Evolutionary conservation across 2,888 invertebrate species (phyloP).

Genomic region (Agrilus biguttatus): DNA sequence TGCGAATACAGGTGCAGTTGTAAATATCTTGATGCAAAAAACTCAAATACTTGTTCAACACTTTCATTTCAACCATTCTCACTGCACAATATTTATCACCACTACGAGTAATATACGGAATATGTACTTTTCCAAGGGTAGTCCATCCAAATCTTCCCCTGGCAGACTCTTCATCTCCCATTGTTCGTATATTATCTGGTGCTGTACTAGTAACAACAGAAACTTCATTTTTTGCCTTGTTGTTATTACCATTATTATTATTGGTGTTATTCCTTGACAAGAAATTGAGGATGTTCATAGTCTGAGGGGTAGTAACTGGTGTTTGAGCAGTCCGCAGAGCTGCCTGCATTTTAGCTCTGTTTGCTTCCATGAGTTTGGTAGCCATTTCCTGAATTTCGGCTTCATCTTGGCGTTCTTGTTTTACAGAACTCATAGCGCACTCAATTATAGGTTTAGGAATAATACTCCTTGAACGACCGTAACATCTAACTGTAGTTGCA

Average conservation of each 20-base stretch:
- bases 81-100: slow-evolving; percentile 86
- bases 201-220: slow-evolving; percentile 16
- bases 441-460: no score
- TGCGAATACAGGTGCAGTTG: slow-evolving; percentile 80
- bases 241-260: slow-evolving; percentile 18
- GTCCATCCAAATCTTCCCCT: slow-evolving; percentile 85
- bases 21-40: slow-evolving; percentile 81
- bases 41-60: slow-evolving; percentile 77
- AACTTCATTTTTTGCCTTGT: slow-evolving; percentile 23
- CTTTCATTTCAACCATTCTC: slow-evolving; percentile 81
- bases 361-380: slow-evolving; percentile 73
- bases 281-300: slow-evolving; percentile 13
- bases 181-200: slow-evolving; percentile 14
- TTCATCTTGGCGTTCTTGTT: slow-evolving; percentile 68
- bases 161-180: slow-evolving; percentile 56
- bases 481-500: no score
- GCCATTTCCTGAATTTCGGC: slow-evolving; percentile 78
- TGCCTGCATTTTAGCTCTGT: slow-evolving; percentile 49
- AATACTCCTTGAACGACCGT: no score
- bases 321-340: slow-evolving; percentile 13
- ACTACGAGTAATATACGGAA: slow-evolving; percentile 77
- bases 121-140: slow-evolving; percentile 67
- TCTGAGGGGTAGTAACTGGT: slow-evolving; percentile 10
- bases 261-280: slow-evolving; percentile 7
- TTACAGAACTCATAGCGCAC: slow-evolving; percentile 29